phyloP scores from a whole-genome alignment of 1,140 invertebrate species.

The Samia ricini region DNA sequence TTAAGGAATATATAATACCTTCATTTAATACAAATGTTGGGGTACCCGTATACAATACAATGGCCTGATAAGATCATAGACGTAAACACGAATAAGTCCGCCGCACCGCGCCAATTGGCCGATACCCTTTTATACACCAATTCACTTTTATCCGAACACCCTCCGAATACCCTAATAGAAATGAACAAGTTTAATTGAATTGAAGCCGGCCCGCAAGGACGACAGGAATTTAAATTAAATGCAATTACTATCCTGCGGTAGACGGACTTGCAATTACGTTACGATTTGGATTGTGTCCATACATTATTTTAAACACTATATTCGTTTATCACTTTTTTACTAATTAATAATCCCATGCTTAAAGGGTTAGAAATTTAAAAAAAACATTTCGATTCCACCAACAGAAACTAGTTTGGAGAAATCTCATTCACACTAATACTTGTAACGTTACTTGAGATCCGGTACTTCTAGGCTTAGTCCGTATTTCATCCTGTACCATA shows the following conservation, averaged over 20 bases:
- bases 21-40: conserved; percentile 44
- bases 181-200: conserved; percentile 66
- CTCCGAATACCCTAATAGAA: conserved; percentile 34
- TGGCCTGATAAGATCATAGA: conserved; percentile 68
- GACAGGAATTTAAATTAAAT: conserved; percentile 56
- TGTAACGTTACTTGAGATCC: no score
- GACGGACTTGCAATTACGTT: not conserved
- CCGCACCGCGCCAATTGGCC: conserved; percentile 48
- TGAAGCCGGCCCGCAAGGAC: conserved; percentile 42
- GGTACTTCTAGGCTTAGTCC: no score
- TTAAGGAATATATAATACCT: conserved; percentile 36
- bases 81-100: conserved; percentile 60
- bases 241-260: conserved; percentile 37
- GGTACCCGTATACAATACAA: conserved; percentile 52
- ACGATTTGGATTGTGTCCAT: not conserved
- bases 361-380: no score
- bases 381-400: no score
- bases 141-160: conserved; percentile 25
- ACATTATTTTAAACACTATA: not conserved
- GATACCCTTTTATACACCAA: conserved; percentile 52
- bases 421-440: no score
- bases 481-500: no score
- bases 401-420: no score
- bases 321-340: not conserved
- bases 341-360: not conserved